Conservation (phyloP, 2,113 vertebrate genomes). For the Melanocharis versteri region DNA sequence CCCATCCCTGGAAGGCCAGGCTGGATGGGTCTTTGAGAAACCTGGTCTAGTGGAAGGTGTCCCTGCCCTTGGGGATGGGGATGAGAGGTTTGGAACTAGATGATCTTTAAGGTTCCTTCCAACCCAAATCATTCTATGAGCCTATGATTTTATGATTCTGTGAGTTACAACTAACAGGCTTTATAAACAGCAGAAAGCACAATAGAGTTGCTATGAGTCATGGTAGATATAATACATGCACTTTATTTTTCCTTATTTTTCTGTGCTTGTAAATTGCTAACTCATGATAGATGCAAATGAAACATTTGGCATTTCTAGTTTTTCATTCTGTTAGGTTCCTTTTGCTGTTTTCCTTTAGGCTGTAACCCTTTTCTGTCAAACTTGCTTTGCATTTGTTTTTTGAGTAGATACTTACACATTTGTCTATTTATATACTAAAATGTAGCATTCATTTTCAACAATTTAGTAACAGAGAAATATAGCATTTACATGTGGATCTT, state of each 20-base stretch:
- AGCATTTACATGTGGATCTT: not conserved
- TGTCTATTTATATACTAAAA: not conserved
- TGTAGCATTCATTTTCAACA: not conserved
- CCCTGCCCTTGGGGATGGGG: too few relatives aligned
- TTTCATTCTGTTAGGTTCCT: not conserved
- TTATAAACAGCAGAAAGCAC: slow-evolving; percentile 2
- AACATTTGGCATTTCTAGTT: slow-evolving; percentile 36
- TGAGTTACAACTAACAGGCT: not conserved
- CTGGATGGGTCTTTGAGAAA: not conserved
- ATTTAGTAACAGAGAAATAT: not conserved
- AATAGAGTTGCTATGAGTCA: slow-evolving; percentile 41
- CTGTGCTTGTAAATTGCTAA: slow-evolving; percentile 11
- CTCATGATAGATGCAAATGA: not conserved
- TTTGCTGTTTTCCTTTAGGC: not conserved
- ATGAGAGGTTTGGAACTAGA: not conserved
- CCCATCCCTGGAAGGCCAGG: not conserved
- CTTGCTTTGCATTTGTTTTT: slow-evolving; percentile 13
- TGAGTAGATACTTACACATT: not conserved
- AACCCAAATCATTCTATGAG: not conserved
- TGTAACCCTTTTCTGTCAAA: not conserved
- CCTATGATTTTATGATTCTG: not conserved
- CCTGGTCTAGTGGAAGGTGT: not conserved
- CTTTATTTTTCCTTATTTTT: slow-evolving; percentile 36
- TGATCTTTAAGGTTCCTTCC: not conserved
- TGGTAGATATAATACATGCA: not conserved